phyloP scores from a whole-genome alignment of 2,113 vertebrate genomes.

The Psittacus erithacus region DNA sequence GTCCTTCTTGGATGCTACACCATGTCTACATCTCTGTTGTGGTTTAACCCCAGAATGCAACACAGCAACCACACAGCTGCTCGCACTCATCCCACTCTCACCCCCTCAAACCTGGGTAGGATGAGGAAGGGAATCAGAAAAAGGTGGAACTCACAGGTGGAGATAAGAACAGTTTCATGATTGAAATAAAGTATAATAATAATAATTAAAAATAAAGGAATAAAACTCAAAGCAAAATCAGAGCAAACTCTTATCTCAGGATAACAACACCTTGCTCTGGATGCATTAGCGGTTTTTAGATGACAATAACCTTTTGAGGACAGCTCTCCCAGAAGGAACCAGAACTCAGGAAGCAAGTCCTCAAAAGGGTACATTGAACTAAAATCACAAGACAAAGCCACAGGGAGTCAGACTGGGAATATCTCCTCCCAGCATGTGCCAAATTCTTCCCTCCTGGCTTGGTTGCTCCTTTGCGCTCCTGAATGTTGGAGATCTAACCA shows the following conservation, averaged over 20 bases:
- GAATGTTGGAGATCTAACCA: background rate
- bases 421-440: background rate
- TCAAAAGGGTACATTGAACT: background rate
- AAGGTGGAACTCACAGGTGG: background rate
- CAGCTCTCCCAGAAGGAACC: background rate
- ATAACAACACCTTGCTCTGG: background rate
- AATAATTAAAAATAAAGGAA: background rate
- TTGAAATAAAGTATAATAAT: background rate
- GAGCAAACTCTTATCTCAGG: background rate
- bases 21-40: background rate
- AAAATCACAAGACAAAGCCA: background rate
- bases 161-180: background rate
- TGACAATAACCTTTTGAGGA: rapidly evolving
- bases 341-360: rapidly evolving
- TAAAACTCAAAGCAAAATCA: background rate
- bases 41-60: background rate
- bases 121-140: background rate
- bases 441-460: background rate
- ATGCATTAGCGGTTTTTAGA: background rate
- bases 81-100: background rate
- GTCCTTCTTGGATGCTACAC: background rate
- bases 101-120: background rate
- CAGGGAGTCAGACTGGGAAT: background rate
- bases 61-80: background rate
- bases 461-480: background rate